Conservation (phyloP, 2,797 vertebrate genomes). For the Microctenopoma lineatum region DNA sequence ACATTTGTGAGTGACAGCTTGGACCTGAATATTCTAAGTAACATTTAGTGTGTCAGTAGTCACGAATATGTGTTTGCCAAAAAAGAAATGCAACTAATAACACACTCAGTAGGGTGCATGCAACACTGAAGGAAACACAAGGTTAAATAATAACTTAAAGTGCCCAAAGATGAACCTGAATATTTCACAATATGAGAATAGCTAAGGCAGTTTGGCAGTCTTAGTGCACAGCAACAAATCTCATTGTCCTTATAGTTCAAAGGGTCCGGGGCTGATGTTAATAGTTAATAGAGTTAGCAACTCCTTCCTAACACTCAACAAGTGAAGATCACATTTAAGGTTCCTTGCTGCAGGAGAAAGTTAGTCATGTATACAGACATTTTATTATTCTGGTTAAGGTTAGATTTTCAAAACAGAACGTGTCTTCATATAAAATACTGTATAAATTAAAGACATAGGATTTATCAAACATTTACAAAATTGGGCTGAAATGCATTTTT, state of each 20-base stretch:
- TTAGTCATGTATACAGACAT: slow-evolving; percentile 9
- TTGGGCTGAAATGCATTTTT: slow-evolving; percentile 10
- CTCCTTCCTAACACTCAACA: slow-evolving; percentile 5
- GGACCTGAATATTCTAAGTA: slow-evolving; percentile 53
- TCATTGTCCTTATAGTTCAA: slow-evolving; percentile 5
- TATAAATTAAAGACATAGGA: slow-evolving; percentile 26
- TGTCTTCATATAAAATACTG: slow-evolving; percentile 27
- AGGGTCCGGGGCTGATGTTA: background rate
- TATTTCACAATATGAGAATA: slow-evolving; percentile 48
- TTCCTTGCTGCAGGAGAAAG: slow-evolving; percentile 12
- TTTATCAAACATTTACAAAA: slow-evolving; percentile 47
- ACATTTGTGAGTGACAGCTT: slow-evolving; percentile 35
- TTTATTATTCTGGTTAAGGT: background rate
- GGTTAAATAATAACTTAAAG: slow-evolving; percentile 53
- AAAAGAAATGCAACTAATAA: slow-evolving; percentile 47
- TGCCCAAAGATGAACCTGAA: slow-evolving; percentile 65
- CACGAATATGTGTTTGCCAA: slow-evolving; percentile 24
- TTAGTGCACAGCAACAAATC: slow-evolving; percentile 43
- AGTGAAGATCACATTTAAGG: background rate
- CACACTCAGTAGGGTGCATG: slow-evolving; percentile 71
- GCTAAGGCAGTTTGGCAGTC: slow-evolving; percentile 70
- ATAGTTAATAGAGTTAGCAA: background rate
- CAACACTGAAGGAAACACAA: slow-evolving; percentile 58
- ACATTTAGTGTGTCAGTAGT: slow-evolving; percentile 48
- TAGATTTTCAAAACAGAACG: slow-evolving; percentile 12